These are phyloP conservation scores for Ennomos quercinarius DNA, from an alignment of 2,888 invertebrate species.

Conservation along the genomic window DNA sequence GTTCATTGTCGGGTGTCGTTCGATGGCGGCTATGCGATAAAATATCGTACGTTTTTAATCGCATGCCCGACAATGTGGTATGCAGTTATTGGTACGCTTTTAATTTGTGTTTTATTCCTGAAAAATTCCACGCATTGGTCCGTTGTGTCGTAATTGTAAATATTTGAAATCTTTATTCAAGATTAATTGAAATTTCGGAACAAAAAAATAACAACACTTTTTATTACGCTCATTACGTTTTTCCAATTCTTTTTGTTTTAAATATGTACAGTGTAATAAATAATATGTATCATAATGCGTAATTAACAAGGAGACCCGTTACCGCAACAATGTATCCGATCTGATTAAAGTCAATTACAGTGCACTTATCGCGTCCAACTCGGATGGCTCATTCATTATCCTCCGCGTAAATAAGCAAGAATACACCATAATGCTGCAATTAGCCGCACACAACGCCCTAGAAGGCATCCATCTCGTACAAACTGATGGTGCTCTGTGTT, in stretches of 20 bases:
- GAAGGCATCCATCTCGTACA: conserved; percentile 43
- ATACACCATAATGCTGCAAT: conserved; percentile 58
- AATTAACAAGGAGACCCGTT: neutral
- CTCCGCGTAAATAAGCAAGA: conserved; percentile 54
- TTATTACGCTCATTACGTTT: too few species aligned
- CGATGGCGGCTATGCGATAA: conserved; percentile 37
- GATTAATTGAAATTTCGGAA: too few species aligned
- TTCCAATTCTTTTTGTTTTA: too few species aligned
- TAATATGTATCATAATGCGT: too few species aligned
- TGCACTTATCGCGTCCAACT: conserved; percentile 40
- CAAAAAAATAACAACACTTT: too few species aligned
- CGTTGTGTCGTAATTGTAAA: conserved; percentile 1
- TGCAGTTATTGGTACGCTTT: conserved; percentile 22
- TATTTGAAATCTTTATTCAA: conserved; percentile 1
- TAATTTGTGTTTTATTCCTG: conserved; percentile 22
- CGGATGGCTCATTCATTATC: conserved; percentile 46
- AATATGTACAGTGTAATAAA: too few species aligned
- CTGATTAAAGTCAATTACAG: conserved; percentile 37
- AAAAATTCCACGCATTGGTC: conserved; percentile 1
- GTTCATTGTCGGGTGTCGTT: conserved; percentile 46
- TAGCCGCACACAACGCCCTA: conserved; percentile 52
- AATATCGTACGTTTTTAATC: conserved; percentile 41
- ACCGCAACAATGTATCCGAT: conserved; percentile 35
- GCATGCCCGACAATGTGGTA: conserved; percentile 16
- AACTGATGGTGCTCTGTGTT: conserved; percentile 47